A percentile compares a stretch with the other conserved stretches of the same genome.
phyloP scores from a whole-genome alignment of 2,797 vertebrate species.

The Tokudaia muenninki region DNA sequence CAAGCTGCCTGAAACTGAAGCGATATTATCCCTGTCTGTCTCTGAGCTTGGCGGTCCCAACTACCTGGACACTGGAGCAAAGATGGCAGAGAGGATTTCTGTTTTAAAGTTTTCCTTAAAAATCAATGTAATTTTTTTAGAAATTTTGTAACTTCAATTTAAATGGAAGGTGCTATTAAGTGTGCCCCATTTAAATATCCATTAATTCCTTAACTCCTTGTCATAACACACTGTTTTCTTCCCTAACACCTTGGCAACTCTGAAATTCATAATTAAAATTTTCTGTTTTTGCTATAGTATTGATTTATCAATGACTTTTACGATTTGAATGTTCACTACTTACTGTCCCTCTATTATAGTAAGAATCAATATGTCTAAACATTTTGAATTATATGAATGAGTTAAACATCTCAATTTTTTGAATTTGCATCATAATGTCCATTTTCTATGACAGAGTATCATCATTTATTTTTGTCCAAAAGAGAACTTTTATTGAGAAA shows the following conservation, averaged over 20 bases:
- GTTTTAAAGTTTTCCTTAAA: too few relatives aligned
- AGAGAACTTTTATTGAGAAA: neutral
- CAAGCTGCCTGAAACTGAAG: too few relatives aligned
- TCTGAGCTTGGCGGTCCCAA: too few relatives aligned
- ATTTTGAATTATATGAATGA: constrained; percentile 23
- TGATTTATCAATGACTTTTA: neutral
- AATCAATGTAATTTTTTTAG: neutral
- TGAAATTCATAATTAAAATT: neutral
- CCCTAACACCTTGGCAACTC: neutral
- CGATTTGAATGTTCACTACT: neutral
- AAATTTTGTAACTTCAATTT: neutral
- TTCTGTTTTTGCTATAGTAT: neutral
- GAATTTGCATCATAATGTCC: neutral
- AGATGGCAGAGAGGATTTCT: too few relatives aligned
- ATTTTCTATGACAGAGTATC: neutral
- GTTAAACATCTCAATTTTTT: neutral
- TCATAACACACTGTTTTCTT: neutral
- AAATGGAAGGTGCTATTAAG: neutral
- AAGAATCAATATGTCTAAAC: neutral
- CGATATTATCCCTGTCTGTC: too few relatives aligned
- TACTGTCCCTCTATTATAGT: neutral
- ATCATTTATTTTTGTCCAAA: neutral
- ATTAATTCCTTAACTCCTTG: neutral
- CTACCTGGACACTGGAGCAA: too few relatives aligned
- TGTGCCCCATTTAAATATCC: neutral